These are phyloP conservation scores for Drosophila sturtevanti DNA, from an alignment of 1,140 invertebrate species.

Conservation along the genomic window DNA sequence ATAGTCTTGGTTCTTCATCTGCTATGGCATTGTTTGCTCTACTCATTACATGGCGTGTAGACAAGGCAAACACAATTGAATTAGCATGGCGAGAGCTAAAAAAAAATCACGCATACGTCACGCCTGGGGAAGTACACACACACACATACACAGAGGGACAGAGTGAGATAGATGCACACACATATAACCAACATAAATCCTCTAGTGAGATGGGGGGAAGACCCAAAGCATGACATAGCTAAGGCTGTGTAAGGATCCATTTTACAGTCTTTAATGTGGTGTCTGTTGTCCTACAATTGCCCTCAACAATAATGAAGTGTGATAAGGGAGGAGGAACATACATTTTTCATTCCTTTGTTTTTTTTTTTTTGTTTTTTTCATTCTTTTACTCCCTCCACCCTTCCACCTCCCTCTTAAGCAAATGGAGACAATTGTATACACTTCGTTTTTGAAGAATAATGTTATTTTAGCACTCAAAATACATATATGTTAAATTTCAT, in stretches of 20 bases:
- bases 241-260: constrained; percentile 6
- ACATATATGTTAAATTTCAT: too few relatives aligned
- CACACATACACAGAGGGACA: constrained; percentile 22
- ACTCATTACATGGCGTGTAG: constrained; percentile 79
- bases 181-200: background rate
- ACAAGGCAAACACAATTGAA: constrained; percentile 80
- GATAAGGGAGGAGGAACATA: constrained; percentile 10
- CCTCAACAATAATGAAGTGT: constrained; percentile 55
- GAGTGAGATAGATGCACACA: background rate
- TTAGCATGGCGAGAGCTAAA: constrained; percentile 68
- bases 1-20: constrained; percentile 25
- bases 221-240: background rate
- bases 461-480: too few relatives aligned
- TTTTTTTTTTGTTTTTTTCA: background rate
- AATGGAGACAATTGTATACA: constrained; percentile 1
- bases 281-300: constrained; percentile 72
- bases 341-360: background rate
- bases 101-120: constrained; percentile 79
- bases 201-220: background rate
- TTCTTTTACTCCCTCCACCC: background rate
- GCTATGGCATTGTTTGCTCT: constrained; percentile 65
- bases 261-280: constrained; percentile 23
- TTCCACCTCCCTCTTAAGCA: background rate
- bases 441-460: background rate
- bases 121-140: constrained; percentile 23